Evolutionary conservation across 2,888 invertebrate genomes (phyloP), one percentile per base, ranked within the genome.

Genomic region (Plutella xylostella): DNA sequence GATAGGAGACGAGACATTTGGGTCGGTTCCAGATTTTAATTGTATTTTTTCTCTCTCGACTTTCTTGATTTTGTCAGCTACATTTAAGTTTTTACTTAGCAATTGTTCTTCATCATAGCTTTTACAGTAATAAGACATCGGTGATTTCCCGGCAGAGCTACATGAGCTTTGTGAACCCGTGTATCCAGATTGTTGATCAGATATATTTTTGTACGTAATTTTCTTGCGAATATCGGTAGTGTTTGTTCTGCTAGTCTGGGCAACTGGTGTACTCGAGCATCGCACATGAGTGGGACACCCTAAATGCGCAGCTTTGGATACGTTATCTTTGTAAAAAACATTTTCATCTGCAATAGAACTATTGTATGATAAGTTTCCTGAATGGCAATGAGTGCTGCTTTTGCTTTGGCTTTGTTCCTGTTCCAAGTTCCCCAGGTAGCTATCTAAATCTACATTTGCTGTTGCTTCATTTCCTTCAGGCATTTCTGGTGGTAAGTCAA

Each of bases 391-490:
- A 50, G 48, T 52, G 49, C 56, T 55, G 15, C 46, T 42, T 40
- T 50, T 54, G 11, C 48, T 48, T 30, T 61, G 59, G 54, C 65
- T 70, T 30, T 68, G 63, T 46, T 64, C 79, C 2, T 86, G 79
- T 59, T 88, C 88, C 49, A 91, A 72, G 52, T 90, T 88, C 55
- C 88, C 87, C 39, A 92, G 75, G 65, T 90, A 91, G 50, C 85
- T 86, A 64, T 91, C 90, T 42, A 91, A 73, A 60, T 90, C 89
- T n/a, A 88, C 79, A 51, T 86, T 87, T 19, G 82, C 73, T 3
- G 75, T 58, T 4, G 72, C 68, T 31, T 88, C 87, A 54, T 51
- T 61, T 28, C 83, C 77, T 46, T 80, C 79, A 47, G 85, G 84
- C 53, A 87, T 86, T 17, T 88, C 70, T 11, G 88, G 86, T 47